Base-by-base conservation (phyloP, 1,140 invertebrate genomes). In the Diorhabda elongata region DNA sequence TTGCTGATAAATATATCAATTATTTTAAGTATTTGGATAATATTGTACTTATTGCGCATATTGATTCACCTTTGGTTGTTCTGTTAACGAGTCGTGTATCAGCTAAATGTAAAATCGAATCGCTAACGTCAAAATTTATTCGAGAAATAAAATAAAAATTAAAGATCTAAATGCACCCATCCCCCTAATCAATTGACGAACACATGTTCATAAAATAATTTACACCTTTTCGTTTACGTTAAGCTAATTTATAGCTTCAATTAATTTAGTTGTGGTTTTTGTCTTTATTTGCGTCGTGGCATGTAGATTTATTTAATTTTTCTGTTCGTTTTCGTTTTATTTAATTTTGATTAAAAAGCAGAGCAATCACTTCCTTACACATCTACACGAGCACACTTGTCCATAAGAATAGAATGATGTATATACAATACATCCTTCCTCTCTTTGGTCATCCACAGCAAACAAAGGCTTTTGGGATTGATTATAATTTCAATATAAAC, bases 151-250 rank as follows among this genome's bases (percentile, higher is more conserved):
- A 61, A 56, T 45, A 9, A 66, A 70, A 66, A 64, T 43, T 52
- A 52, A 52, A 26, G 71, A 52, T 61, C 72, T 58, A 72, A 73
- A 75, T 74, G 74, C 73, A 76, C 71, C 73, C 71, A 66, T 74
- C 71, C 76, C 75, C 79, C 74, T 72, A 72, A 75, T 79, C 73
- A 78, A 78, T 75, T 80, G 79, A 81, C 77, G 76, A 78, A 77
- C 71, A 72, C 70, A 71, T 63, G 72, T 76, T 73, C 69, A 63
- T 73, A 73, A 73, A 61, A 71, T 70, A 63, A 69, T 47, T 70
- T 75, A 64, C 62, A 56, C 67, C 52, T 73, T 61, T 67, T 68
- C 43, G 26, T 69, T 52, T 67, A 61, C 47, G 64, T 71, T 72
- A 47, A 65, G 8, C 44, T 66, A 5, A 71, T 68, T 59, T 67